Base-by-base conservation (phyloP, 2,888 invertebrate genomes). In the Corbicula japonica region DNA sequence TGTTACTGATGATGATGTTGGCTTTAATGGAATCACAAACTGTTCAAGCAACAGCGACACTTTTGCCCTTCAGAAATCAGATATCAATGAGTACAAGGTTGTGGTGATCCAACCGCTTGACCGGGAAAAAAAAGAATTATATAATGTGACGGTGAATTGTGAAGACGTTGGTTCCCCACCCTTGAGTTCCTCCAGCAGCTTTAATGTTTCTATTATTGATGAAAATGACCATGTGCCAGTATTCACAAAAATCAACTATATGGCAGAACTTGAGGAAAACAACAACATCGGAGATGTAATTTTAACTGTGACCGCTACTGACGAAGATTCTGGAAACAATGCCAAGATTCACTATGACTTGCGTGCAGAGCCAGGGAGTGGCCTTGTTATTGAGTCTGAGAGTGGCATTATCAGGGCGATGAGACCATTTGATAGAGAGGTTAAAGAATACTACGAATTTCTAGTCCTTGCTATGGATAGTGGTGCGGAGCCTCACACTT, bases 191-290 rank as follows among this genome's bases (percentile, higher is more conserved):
- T 79, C 82, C 15, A 86, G 83, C 54, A 86, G 75, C 12, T 89
- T 92, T 68, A 76, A 76, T 38, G 88, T 92, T 26, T 71, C 84
- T n/a, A 88, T 92, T 18, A 73, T 77, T 5, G 92, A 92, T 77
- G 89, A 90, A 80, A 92, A 92, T 76, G 92, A 92, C 84, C 85
- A 92, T 66, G 54, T 80, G 4, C 92, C 92, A 12, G 41, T 71
- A 8, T 92, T 92, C 74, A 69, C 74, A 6, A 71, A 87, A 52
- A 32, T 71, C 10, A 71, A 83, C 28, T 89, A 91, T 69, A 48
- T 74, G 26, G 86, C 83, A 18, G 83, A 80, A 50, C 65, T 92
- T n/a, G 46, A 63, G 5, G 92, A 93, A 68, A 91, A 92, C 81
- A 91, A 90, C 61, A 66, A 86, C 18, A 56, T 85, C 26, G 88